These are phyloP conservation scores for Ataeniobius toweri DNA, from an alignment of 2,797 vertebrate genomes.

Conservation along the genomic window DNA sequence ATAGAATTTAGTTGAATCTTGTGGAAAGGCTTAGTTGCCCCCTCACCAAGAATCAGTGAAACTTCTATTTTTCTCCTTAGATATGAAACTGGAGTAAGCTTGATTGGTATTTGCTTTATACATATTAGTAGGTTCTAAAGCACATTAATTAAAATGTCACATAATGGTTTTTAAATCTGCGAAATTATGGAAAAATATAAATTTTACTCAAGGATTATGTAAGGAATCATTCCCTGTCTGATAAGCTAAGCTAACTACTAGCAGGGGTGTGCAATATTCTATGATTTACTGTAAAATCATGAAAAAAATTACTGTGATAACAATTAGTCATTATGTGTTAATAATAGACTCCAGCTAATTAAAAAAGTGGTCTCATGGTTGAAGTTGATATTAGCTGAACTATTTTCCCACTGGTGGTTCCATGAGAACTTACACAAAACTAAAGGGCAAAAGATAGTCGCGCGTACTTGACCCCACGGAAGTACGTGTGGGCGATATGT, in stretches of 20 bases:
- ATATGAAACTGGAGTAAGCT: slow-evolving; percentile 2
- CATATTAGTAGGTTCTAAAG: neutral
- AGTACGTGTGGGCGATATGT: too few species aligned
- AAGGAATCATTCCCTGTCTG: neutral
- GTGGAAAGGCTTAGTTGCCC: neutral
- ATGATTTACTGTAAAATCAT: too few species aligned
- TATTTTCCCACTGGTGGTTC: too few species aligned
- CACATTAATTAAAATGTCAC: neutral
- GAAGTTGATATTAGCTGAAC: too few species aligned
- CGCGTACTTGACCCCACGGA: too few species aligned
- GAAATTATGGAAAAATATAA: neutral
- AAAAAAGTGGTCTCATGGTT: too few species aligned
- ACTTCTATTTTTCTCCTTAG: slow-evolving; percentile 1
- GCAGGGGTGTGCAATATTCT: too few species aligned
- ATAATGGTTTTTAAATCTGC: neutral
- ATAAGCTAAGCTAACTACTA: slow-evolving; percentile 5
- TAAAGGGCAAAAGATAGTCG: too few species aligned
- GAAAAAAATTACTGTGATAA: too few species aligned
- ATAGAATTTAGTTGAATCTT: neutral
- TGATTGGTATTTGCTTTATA: neutral
- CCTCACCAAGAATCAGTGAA: neutral
- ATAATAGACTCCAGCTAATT: too few species aligned
- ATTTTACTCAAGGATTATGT: neutral
- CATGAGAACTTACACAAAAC: too few species aligned
- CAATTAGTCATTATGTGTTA: too few species aligned